Base-by-base conservation (phyloP, 2,113 vertebrate species). In the Poeciliopsis turrubarensis region DNA sequence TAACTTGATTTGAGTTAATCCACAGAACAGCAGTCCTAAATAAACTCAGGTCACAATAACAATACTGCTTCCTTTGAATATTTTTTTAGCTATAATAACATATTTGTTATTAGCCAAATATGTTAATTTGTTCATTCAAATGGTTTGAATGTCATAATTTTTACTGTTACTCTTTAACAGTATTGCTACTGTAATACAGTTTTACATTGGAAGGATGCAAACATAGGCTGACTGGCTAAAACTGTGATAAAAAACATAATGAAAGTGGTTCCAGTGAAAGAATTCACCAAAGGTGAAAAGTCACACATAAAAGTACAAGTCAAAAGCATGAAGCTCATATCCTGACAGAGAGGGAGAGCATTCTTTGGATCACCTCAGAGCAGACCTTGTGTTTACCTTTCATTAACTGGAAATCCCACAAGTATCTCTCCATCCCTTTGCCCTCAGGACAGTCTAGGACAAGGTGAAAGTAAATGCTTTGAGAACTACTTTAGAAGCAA, bases 301-400 rank as follows among this genome's bases (percentile, higher is more conserved):
- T 86, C 75, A 65, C 32, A 66, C 29, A 37, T 82, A 67, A 75
- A 70, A 85, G 81, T 82, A 84, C 75, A 86, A 91, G 77, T 86
- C 87, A 79, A 71, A 89, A 85, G 85, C 89, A 92, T 89, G 92
- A 89, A 89, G 88, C 82, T 93, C 89, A 93, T 93, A 92, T 93
- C 92, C 93, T 90, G 89, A 82, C 60, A 4, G 75, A 75, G 75
- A 85, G 73, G 81, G 77, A 84, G 72, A 89, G 60, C 81, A 72
- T 89, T 90, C 82, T 80, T 89, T 78, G 84, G 92, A 84, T 83
- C 82, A 85, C 85, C 81, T 88, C 83, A 34, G 77, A 70, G 71
- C 14, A 82, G 79, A 78, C 69, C 77, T 73, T 60, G 69, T 93
- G 91, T 93, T 93, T 93, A 91, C 87, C 80, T 93, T 93, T 93